Conservation (phyloP, 2,888 invertebrate genomes). For the Catocala fraxini region DNA sequence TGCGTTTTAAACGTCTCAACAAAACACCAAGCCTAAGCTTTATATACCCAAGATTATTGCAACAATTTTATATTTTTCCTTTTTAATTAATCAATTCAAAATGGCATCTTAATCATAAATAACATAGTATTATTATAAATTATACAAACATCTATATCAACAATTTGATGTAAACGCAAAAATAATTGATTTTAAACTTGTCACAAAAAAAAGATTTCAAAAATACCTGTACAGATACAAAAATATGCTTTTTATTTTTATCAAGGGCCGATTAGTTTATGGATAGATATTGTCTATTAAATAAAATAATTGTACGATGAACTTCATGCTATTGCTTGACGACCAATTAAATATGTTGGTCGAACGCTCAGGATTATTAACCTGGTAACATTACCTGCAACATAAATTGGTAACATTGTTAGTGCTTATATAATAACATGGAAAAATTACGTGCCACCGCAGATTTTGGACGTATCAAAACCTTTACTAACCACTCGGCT, state of each 20-base stretch:
- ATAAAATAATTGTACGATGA: constrained; percentile 71
- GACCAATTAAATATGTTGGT: constrained; percentile 49
- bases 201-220: constrained; percentile 53
- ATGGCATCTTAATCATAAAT: constrained; percentile 60
- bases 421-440: no score
- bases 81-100: constrained; percentile 51
- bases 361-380: constrained; percentile 56
- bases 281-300: constrained; percentile 46
- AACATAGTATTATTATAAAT: constrained; percentile 53
- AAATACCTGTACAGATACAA: constrained; percentile 64
- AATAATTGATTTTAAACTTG: constrained; percentile 47
- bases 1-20: constrained; percentile 52
- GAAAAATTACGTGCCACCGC: no score
- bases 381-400: constrained; percentile 73
- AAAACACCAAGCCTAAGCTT: constrained; percentile 49
- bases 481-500: no score
- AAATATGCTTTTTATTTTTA: constrained; percentile 49
- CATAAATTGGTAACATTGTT: constrained; percentile 15
- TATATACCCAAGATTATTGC: constrained; percentile 50
- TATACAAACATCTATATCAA: constrained; percentile 51
- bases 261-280: constrained; percentile 19
- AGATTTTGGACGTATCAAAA: no score
- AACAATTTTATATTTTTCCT: constrained; percentile 42
- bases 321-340: constrained; percentile 63
- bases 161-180: constrained; percentile 58